phyloP scores from a whole-genome alignment of 2,797 vertebrate genomes.

The Hoplostethus atlanticus region DNA sequence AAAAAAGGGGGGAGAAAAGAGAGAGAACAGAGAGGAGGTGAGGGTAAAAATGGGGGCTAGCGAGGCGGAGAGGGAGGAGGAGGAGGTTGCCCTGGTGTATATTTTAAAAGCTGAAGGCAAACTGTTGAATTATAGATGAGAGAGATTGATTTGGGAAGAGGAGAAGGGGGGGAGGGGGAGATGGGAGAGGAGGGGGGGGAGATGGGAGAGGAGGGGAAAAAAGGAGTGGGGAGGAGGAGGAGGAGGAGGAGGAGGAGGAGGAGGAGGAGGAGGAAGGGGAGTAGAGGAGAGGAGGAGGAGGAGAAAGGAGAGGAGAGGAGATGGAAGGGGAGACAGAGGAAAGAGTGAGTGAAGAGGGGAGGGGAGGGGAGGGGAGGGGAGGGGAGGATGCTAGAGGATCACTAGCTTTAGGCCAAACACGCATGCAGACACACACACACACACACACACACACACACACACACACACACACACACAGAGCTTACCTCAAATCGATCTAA shows the following conservation, averaged over 20 bases:
- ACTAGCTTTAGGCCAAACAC: slow-evolving; percentile 54
- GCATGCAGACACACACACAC: slow-evolving; percentile 14
- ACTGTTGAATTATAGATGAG: slow-evolving; percentile 95
- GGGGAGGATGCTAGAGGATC: slow-evolving; percentile 44
- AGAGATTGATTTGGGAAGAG: slow-evolving; percentile 80
- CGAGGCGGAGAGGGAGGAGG: slow-evolving; percentile 61
- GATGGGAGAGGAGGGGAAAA: slow-evolving; percentile 7
- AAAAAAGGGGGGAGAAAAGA: slow-evolving; percentile 16
- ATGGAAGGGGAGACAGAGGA: slow-evolving; percentile 37
- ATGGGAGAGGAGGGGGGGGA: slow-evolving; percentile 10
- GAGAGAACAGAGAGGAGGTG: slow-evolving; percentile 6
- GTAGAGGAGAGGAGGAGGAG: background rate
- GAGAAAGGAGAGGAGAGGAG: slow-evolving; percentile 36
- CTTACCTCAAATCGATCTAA: slow-evolving; percentile 55
- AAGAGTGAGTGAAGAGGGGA: background rate
- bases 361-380: slow-evolving; percentile 18
- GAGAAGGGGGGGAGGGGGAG: slow-evolving; percentile 24
- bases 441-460: slow-evolving; percentile 11
- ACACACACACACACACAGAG: slow-evolving; percentile 18
- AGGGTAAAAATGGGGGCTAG: slow-evolving; percentile 30
- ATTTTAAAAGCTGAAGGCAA: slow-evolving; percentile 89
- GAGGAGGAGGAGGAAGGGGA: slow-evolving; percentile 11
- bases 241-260: slow-evolving; percentile 48
- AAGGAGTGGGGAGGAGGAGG: slow-evolving; percentile 44
- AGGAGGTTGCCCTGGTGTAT: slow-evolving; percentile 82